Base-by-base conservation (phyloP, 2,113 vertebrate species). In the Rynchops niger region DNA sequence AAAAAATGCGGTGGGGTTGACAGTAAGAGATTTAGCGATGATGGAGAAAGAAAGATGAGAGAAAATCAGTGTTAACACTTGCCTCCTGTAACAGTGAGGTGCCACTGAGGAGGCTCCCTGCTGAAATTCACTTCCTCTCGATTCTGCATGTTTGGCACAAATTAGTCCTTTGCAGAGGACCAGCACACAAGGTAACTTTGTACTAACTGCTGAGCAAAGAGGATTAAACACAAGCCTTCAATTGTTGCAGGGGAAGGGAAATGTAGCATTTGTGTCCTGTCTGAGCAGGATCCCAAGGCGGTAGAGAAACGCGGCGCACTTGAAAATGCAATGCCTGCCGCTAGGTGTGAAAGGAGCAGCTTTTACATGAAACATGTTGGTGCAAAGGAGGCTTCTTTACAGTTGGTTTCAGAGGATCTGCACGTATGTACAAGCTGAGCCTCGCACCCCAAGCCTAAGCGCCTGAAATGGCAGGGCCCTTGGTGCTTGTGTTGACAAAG, bases 181-280 rank as follows among this genome's bases (percentile, higher is more conserved):
- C 84, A 17, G 81, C 94, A 89, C 89, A 96, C 89, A 97, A 95
- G 95, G 93, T 96, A 49, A 97, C 94, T 88, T 77, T 97, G 94
- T 97, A 23, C 95, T 80, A 36, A 83, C 91, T 76, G 83, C 94
- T 86, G 97, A 93, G 93, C 89, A 80, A 36, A 88, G 93, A 61
- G 87, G 82, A 86, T 96, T 93, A 71, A 93, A 77, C 87, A 96
- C 93, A 93, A 96, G 85, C 84, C 95, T 96, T 45, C 63, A 40
- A 87, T 86, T 96, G 94, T 95, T 92, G 67, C 29, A 30, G 25
- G 79, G 78, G 21, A 88, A 86, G 65, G 89, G 59, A 91, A 94
- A 90, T 3, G 4, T 34, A 36, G 88, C 17, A 4, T 82, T 93
- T 94, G 0, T 76, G 95, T 82, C 93, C 82, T 88, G 81, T 62